These are phyloP conservation scores for Caenorhabditis doughertyi DNA, from an alignment of 2,888 invertebrate species.

Conservation along the genomic window DNA sequence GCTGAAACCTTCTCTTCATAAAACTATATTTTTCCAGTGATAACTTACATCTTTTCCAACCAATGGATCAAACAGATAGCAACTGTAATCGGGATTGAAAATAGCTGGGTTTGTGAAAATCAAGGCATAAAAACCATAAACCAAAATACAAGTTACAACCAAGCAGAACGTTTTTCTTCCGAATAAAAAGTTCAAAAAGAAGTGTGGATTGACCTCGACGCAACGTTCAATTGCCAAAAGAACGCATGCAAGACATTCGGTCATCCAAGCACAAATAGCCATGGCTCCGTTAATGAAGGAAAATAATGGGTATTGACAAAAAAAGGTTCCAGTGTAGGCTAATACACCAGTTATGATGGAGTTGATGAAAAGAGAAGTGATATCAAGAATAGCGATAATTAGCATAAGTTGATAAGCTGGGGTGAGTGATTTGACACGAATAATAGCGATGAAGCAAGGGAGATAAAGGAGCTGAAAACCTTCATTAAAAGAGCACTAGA, in stretches of 20 bases:
- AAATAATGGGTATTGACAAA: conserved; percentile 33
- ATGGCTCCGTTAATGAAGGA: conserved; percentile 34
- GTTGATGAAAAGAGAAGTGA: conserved; percentile 33
- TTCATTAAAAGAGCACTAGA: background rate
- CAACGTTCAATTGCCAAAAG: conserved; percentile 43
- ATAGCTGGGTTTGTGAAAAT: conserved; percentile 36
- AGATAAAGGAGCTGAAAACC: conserved; percentile 19
- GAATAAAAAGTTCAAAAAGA: background rate
- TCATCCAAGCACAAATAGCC: conserved; percentile 47
- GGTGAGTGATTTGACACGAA: too few relatives aligned
- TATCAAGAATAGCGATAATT: conserved; percentile 40
- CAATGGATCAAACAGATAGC: conserved; percentile 37
- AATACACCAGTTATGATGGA: conserved; percentile 41
- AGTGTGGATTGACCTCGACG: conserved; percentile 21
- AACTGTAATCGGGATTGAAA: conserved; percentile 22
- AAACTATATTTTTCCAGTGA: background rate
- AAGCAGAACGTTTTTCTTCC: too few relatives aligned
- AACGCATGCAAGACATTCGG: conserved; percentile 32
- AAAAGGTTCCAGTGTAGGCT: conserved; percentile 24
- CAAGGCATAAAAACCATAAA: conserved; percentile 10
- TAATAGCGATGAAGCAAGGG: conserved; percentile 42
- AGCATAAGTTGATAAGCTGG: conserved; percentile 42
- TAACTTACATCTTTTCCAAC: conserved; percentile 20
- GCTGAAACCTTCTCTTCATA: conserved; percentile 1
- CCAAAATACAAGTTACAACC: too few relatives aligned